Percentiles rank a stretch among this genome's conserved stretches.
Conservation (phyloP, 2,888 invertebrate species). For the Zaprionus obscuricornis region DNA sequence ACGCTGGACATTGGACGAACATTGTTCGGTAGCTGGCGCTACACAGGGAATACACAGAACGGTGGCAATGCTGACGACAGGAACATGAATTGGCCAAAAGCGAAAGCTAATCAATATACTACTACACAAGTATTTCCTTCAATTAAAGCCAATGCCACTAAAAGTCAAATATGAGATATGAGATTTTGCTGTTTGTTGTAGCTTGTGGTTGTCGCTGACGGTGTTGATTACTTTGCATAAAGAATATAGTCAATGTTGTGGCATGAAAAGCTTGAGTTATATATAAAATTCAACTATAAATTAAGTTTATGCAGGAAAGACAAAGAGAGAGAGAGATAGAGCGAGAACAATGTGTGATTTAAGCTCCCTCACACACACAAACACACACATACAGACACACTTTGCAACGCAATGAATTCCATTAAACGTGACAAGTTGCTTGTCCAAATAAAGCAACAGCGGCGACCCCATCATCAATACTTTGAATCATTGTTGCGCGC, state of each 20-base stretch:
- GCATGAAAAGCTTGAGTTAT: no score
- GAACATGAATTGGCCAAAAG: slow-evolving; percentile 75
- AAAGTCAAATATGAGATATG: background rate
- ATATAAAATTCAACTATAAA: no score
- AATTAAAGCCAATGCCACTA: slow-evolving; percentile 55
- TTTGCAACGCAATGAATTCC: slow-evolving; percentile 50
- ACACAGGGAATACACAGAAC: slow-evolving; percentile 81
- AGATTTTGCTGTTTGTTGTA: slow-evolving; percentile 9
- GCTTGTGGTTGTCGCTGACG: slow-evolving; percentile 40
- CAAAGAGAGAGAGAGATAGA: slow-evolving; percentile 10
- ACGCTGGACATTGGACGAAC: slow-evolving; percentile 38
- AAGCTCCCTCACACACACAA: background rate
- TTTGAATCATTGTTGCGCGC: slow-evolving; percentile 37
- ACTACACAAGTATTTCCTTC: slow-evolving; percentile 13
- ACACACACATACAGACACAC: slow-evolving; percentile 14
- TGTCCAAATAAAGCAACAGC: slow-evolving; percentile 71
- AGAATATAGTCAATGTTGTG: no score
- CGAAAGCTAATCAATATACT: slow-evolving; percentile 77
- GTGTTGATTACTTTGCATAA: slow-evolving; percentile 71
- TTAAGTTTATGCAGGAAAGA: no score
- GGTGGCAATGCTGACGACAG: slow-evolving; percentile 80
- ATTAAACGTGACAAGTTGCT: slow-evolving; percentile 77
- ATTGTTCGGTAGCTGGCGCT: slow-evolving; percentile 78
- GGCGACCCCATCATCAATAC: slow-evolving; percentile 50
- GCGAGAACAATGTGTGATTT: slow-evolving; percentile 9